Evolutionary conservation across 2,797 vertebrate genomes (phyloP).

Genomic region (Sus cebifrons): DNA sequence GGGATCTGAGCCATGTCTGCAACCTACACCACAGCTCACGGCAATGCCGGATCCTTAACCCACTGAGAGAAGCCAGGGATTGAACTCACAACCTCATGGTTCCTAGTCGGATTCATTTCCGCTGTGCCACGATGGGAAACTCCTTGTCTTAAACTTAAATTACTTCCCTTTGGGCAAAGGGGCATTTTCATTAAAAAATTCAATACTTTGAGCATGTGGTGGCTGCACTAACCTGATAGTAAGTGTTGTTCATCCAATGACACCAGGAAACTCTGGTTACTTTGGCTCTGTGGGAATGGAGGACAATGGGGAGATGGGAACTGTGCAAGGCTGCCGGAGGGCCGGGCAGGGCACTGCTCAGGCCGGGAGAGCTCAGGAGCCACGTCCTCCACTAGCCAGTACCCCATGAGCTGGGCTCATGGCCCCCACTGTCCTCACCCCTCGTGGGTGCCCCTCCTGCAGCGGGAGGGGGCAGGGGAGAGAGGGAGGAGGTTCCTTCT

Average conservation of each 20-base stretch:
- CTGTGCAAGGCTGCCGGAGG: not conserved
- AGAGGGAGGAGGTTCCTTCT: not conserved
- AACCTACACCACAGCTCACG: too few species aligned
- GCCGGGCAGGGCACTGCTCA: not conserved
- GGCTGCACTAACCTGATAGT: not conserved
- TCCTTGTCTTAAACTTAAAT: slow-evolving; percentile 56
- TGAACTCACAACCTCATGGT: too few species aligned
- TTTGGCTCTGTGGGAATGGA: not conserved
- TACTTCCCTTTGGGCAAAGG: not conserved
- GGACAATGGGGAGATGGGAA: not conserved
- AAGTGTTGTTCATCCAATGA: slow-evolving; percentile 35
- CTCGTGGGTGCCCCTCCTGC: too few species aligned
- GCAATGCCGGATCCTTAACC: too few species aligned
- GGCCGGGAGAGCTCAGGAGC: not conserved
- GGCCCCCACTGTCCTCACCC: too few species aligned
- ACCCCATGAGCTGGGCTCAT: rapidly evolving
- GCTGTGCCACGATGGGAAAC: too few species aligned
- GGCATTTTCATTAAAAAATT: slow-evolving; percentile 46
- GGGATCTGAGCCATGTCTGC: too few species aligned
- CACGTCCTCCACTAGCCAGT: not conserved
- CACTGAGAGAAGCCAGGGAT: too few species aligned
- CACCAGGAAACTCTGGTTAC: not conserved
- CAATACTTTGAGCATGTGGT: not conserved
- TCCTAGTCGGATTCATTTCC: too few species aligned
- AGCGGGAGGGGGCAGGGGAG: not conserved